Percentiles rank a stretch among this genome's conserved stretches.
Evolutionary conservation across 2,888 invertebrate species (phyloP).

Genomic region (Zygothrica quintamaculata): DNA sequence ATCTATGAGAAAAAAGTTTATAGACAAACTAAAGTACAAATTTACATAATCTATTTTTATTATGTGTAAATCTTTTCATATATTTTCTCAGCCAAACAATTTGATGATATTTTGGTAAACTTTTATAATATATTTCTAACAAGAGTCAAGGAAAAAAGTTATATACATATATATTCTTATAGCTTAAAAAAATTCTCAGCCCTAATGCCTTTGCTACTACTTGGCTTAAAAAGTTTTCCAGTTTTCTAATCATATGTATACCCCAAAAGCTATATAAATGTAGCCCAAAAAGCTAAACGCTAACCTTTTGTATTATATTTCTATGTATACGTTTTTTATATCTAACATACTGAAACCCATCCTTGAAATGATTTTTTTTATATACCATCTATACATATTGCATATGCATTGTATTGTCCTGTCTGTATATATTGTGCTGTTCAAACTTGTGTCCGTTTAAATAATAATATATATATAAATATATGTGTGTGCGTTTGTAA

Average conservation of each 20-base stretch:
- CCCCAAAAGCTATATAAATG: conserved; percentile 19
- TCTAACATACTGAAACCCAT: conserved; percentile 29
- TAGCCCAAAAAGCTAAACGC: conserved; percentile 44
- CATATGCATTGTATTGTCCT: conserved; percentile 26
- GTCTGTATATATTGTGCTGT: conserved; percentile 74
- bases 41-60: conserved; percentile 3
- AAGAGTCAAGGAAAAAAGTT: neutral
- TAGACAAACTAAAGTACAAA: neutral
- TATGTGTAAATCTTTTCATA: conserved; percentile 27
- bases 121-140: conserved; percentile 7
- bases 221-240: conserved; percentile 25
- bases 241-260: too few species aligned
- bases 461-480: conserved; percentile 40
- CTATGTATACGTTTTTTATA: conserved; percentile 25
- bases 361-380: conserved; percentile 7
- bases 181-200: conserved; percentile 33
- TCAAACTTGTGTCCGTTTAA: conserved; percentile 41
- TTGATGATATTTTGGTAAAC: conserved; percentile 39
- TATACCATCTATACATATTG: neutral
- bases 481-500: conserved; percentile 25
- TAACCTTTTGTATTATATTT: conserved; percentile 59
- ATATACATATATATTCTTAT: conserved; percentile 16
- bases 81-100: conserved; percentile 36
- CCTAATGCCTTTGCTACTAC: conserved; percentile 33
- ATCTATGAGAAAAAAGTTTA: too few species aligned